Evolutionary conservation across 2,113 vertebrate species (phyloP).

Genomic region (Chunga burmeisteri): DNA sequence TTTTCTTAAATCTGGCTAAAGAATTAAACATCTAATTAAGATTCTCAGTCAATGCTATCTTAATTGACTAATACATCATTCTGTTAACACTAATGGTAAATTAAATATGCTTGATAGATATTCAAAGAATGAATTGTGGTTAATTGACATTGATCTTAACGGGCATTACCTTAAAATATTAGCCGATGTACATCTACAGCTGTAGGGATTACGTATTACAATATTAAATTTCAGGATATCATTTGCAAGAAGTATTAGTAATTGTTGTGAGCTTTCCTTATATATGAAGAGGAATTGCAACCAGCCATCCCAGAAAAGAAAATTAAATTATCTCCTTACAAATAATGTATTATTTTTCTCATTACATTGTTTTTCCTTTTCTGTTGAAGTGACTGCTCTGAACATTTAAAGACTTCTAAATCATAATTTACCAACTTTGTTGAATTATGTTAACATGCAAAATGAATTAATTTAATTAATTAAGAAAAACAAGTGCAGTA

Average conservation of each 20-base stretch:
- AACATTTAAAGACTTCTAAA: constrained; percentile 23
- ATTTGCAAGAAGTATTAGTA: constrained; percentile 7
- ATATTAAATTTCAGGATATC: constrained; percentile 40
- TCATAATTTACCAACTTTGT: background rate
- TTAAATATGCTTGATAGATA: constrained; percentile 67
- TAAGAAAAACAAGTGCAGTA: background rate
- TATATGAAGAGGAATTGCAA: constrained; percentile 26
- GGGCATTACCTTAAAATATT: constrained; percentile 60
- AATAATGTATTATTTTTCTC: constrained; percentile 10
- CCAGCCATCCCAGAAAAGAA: background rate
- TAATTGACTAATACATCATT: constrained; percentile 67
- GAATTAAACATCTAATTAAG: constrained; percentile 70
- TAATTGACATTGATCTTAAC: constrained; percentile 61
- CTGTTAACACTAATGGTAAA: constrained; percentile 62
- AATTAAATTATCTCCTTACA: background rate
- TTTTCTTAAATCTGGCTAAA: constrained; percentile 32
- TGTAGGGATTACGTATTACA: constrained; percentile 29
- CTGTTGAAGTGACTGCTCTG: background rate
- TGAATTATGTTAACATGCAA: background rate
- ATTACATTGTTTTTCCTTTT: background rate
- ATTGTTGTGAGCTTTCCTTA: background rate
- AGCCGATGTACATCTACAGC: background rate
- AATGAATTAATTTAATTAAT: background rate
- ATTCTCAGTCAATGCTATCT: constrained; percentile 53
- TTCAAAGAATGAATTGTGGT: constrained; percentile 43